Base-by-base conservation (phyloP, 2,888 invertebrate species). In the Pyralis farinalis region DNA sequence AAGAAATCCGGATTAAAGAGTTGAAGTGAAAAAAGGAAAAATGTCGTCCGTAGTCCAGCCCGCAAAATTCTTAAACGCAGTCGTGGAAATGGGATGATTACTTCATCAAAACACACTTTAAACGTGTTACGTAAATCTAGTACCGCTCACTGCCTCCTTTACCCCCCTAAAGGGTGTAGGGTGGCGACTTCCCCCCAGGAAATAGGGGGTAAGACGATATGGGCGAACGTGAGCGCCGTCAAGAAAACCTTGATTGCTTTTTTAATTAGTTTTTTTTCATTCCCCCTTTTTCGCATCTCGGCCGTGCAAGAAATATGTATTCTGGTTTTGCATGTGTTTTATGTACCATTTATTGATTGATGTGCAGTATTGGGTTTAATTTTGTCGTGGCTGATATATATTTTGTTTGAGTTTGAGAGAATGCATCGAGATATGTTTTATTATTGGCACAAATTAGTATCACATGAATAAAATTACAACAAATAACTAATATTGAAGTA, bases 171-270 rank as follows among this genome's bases (percentile, higher is more conserved):
- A 78, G 79, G 83, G 80, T 74, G 79, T 63, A 65, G 55, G 58
- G 60, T 70, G 62, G 62, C 68, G 65, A 63, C 60, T 53, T 51
- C 55, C 61, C 71, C 78, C 75, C 77, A 64, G 75, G 72, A 73
- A 73, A 59, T 62, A 75, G 85, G 83, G 82, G 85, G 87, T 86
- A 88, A 88, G 88, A 87, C 87, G 88, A 88, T 88, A 88, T 88
- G 85, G 87, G 84, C 86, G 88, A 87, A 87, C 87, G 88, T 88
- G 88, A 87, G 86, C 86, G 84, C 86, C 87, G 87, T 87, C 88
- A 88, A 88, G 88, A 87, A 88, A 87, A 87, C 88, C 88, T 86
- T 88, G 88, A 88, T 88, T 88, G 88, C 88, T 88, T 88, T 88
- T 88, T 87, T 88, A 88, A 88, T 88, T 88, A 88, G 88, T 88